Base-by-base conservation (phyloP, 2,113 vertebrate species). In the Meles meles region DNA sequence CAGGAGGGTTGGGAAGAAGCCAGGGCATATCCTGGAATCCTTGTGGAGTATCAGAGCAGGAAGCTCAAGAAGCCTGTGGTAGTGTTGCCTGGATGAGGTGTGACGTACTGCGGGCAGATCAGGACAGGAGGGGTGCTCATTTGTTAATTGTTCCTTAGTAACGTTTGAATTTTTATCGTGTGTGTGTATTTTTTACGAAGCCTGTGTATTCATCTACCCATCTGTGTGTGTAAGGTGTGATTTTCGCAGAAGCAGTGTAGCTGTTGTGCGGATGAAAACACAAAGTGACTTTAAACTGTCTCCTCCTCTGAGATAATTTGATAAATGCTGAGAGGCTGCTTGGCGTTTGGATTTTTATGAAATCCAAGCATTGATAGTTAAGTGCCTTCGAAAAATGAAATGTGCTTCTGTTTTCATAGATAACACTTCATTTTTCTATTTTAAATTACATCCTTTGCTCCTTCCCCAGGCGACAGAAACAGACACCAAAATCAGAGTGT, bases 391-490 rank as follows among this genome's bases (percentile, higher is more conserved):
- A 14, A 18, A 13, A 72, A n/a, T 95, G 74, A 89, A 65, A 55
- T 31, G 21, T 57, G 15, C 69, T 82, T 93, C 49, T 80, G 11
- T 90, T 90, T 96, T 92, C 5, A 29, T 63, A 65, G 86, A 39
- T 88, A 74, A 76, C 71, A 91, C 10, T 85, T 89, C 10, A 25
- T 67, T 61, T 97, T 94, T 93, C 39, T 44, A 0, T 83, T 92
- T 93, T 44, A 63, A 90, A 81, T 88, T 27, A 44, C 9, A 17
- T 94, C 14, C 82, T 63, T 80, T 88, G 42, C 18, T 82, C n/a
- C 34, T 96, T 90, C 39, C 83, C 18, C 94, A 99, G 99, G 99
- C 99, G 25, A 99, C 99, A 93, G 99, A 99, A 90, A 98, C 99
- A 4, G 99, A 99, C 44, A 96, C 97, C 52, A 99, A 99, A 98